Evolutionary conservation across 2,888 invertebrate genomes (phyloP).

Genomic region (Xylota segnis): DNA sequence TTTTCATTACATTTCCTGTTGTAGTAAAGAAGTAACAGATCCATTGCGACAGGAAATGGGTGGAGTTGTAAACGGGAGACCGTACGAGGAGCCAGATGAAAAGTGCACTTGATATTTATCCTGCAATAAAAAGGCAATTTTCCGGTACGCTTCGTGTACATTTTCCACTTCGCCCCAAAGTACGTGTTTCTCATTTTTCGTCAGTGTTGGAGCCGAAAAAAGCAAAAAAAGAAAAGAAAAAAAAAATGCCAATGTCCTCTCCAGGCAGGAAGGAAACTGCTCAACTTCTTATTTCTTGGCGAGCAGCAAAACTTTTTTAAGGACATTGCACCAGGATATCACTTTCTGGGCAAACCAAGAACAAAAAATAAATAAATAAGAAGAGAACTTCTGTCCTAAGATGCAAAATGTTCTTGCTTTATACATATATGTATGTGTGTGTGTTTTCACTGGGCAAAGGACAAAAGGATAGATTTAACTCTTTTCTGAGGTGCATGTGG

Average conservation of each 20-base stretch:
- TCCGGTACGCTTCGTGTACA: conserved; percentile 43
- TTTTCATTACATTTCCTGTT: conserved; percentile 55
- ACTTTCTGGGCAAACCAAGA: conserved; percentile 11
- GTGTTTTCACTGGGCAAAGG: neutral
- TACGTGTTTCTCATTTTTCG: conserved; percentile 53
- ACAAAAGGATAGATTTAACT: conserved; percentile 23
- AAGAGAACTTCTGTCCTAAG: conserved; percentile 17
- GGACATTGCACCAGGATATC: conserved; percentile 42
- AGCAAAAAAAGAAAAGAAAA: no score
- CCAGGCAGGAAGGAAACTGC: conserved; percentile 8
- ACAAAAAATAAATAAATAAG: neutral
- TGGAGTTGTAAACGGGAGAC: conserved; percentile 36
- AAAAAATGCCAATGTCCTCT: conserved; percentile 9
- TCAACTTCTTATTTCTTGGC: conserved; percentile 31
- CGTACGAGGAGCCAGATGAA: neutral
- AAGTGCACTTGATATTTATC: conserved; percentile 57
- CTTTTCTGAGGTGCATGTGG: conserved; percentile 10
- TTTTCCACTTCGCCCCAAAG: neutral
- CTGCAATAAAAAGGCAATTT: conserved; percentile 60
- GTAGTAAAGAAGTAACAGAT: conserved; percentile 26
- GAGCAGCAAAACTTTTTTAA: conserved; percentile 14
- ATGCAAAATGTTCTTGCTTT: conserved; percentile 51
- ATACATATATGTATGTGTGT: no score
- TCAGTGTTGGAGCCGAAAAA: conserved; percentile 6
- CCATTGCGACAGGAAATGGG: conserved; percentile 52